phyloP scores from a whole-genome alignment of 2,797 vertebrate species.

The Anguilla marmorata region DNA sequence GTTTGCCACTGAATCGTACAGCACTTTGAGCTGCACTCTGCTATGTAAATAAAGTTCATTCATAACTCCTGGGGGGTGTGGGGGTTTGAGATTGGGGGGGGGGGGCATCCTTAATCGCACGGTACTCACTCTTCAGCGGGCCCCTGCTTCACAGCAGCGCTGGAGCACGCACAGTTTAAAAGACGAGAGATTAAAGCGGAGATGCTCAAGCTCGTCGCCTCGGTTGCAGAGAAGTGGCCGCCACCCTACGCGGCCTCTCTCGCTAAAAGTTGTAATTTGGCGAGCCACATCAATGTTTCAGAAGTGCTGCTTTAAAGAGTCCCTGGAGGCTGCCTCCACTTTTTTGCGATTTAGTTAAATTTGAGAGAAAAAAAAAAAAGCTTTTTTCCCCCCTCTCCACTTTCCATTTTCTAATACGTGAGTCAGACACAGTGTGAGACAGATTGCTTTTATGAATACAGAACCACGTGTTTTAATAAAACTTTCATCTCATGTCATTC shows the following conservation, averaged over 20 bases:
- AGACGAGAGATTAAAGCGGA: not conserved
- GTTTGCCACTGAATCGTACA: no score
- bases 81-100: not conserved
- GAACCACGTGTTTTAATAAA: not conserved
- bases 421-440: conserved; percentile 9
- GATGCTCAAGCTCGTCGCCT: not conserved
- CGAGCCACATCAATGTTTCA: not conserved
- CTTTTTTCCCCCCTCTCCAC: not conserved
- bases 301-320: not conserved
- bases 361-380: not conserved
- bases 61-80: not conserved
- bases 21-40: no score
- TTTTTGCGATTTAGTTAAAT: not conserved
- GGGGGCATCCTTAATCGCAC: not conserved
- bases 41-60: not conserved
- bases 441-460: conserved; percentile 18
- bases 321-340: not conserved
- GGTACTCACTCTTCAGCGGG: not conserved
- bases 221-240: not conserved
- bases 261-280: not conserved
- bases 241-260: not conserved
- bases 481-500: not conserved
- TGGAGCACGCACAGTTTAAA: not conserved
- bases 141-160: not conserved
- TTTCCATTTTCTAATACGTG: not conserved